Percentiles rank a stretch among this genome's conserved stretches.
These are phyloP conservation scores for Coturnix japonica DNA, from an alignment of 2,113 vertebrate genomes.

Conservation along the genomic window DNA sequence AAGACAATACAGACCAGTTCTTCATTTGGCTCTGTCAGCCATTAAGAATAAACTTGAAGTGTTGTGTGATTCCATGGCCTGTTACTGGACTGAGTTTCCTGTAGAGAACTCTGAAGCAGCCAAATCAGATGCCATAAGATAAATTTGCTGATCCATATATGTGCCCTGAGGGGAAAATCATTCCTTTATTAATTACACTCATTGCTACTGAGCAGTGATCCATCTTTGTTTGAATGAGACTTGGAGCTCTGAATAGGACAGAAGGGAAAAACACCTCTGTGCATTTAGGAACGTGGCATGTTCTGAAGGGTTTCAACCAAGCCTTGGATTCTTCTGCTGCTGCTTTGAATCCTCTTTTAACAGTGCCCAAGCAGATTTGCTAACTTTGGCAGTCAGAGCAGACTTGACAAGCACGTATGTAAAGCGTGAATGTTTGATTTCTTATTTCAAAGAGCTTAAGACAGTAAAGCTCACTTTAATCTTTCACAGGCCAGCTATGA, in stretches of 20 bases:
- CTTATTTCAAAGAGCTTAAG: slow-evolving; percentile 32
- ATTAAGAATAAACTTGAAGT: not conserved
- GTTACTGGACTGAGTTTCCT: not conserved
- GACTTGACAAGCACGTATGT: not conserved
- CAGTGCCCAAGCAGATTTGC: not conserved
- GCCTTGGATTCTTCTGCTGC: not conserved
- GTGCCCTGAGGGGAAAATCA: not conserved
- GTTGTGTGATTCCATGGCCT: not conserved
- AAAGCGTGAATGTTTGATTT: slow-evolving; percentile 26
- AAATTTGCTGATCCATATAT: not conserved
- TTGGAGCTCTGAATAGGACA: not conserved
- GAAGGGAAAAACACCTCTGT: not conserved
- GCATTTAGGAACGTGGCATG: not conserved
- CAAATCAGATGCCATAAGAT: rapidly evolving
- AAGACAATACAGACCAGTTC: not conserved
- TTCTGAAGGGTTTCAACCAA: not conserved
- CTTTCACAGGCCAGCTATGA: not conserved
- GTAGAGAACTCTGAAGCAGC: not conserved
- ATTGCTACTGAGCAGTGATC: not conserved
- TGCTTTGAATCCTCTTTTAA: not conserved
- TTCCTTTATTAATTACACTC: not conserved
- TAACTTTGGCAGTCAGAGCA: not conserved
- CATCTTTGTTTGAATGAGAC: not conserved
- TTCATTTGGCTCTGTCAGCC: not conserved
- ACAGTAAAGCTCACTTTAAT: slow-evolving; percentile 25